Evolutionary conservation across 2,113 vertebrate species (phyloP), one percentile per base, ranked within the genome.

Genomic region (Octodon degus): DNA sequence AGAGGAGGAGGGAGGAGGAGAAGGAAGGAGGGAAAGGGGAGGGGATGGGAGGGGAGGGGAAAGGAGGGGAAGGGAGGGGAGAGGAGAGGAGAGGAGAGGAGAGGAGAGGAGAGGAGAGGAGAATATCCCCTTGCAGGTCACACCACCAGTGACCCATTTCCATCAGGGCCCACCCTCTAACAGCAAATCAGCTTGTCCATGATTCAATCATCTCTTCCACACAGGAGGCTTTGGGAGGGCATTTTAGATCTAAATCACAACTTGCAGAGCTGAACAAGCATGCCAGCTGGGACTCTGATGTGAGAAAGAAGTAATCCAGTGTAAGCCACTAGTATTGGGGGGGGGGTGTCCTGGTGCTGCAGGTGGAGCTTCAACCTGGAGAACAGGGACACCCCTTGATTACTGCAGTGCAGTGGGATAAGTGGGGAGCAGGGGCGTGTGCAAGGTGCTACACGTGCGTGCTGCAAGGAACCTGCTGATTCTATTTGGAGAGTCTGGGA

Each of bases 361-460:
- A 70, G 40, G 14, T 2, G 79, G 79, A 62, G n/a, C 47, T 77
- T 43, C 47, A 77, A 77, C n/a, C 77, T 68, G 30, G 83, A 47
- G 13, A 37, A 85, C 22, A 34, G 25, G 63, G 47, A 16, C 32
- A 19, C 0, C 4, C 12, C 74, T 58, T 55, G 27, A 63, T 80
- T 50, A n/a, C 17, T 17, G 0, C 4, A 5, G 34, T 27, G 8
- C 65, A 8, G 1, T 20, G 30, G 32, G 7, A 9, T 72, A 47
- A 8, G 10, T 7, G 37, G 11, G 70, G 7, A 19, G 67, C 4
- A 32, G 50, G 32, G 2, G 0, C 0, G 4, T 0, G 5, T 4
- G 40, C 53, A 32, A 58, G 6, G 19, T 3, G 34, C 34, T 22
- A 0, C 20, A 13, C 25, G 13, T 8, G 7, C 30, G 27, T 7